Base-by-base conservation (phyloP, 2,113 vertebrate genomes). In the Hemicordylus capensis region DNA sequence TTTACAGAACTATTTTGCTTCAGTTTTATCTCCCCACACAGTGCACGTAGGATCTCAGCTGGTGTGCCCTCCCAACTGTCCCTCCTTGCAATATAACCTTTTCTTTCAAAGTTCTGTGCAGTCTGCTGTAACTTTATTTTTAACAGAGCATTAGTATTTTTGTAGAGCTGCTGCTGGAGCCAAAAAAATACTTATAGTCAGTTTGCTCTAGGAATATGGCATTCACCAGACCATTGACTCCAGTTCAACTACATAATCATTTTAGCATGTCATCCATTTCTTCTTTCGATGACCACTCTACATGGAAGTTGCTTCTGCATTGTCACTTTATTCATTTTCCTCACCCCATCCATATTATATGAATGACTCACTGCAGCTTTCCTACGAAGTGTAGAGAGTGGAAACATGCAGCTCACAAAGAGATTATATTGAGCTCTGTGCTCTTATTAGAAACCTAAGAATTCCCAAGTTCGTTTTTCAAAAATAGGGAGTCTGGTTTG, bases 1-100 rank as follows among this genome's bases (percentile, higher is more conserved):
- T 85, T 80, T 79, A 72, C 39, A 85, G 56, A 85, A 44, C 42
- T 80, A 64, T 61, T 73, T 56, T 51, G 56, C 69, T 61, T 79
- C 24, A 58, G 72, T 44, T 64, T 54, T 11, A 70, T 54, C n/a
- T 54, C 22, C 67, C 54, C 76, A 72, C 76, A 59, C 51, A 44
- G 28, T 6, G 34, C 66, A 59, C 20, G n/a, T 85, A 79, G 24
- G 39, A 48, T 39, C 56, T 63, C 24, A 80, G 24, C 54, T 59
- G 15, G 28, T 69, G 31, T 59, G 19, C 48, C 64, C 64, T 28
- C 75, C 64, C 77, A 67, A 70, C 17, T 77, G 67, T 42, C 51
- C 51, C 64, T 85, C 75, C 39, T 11, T 48, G 39, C 39, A 70
- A 48, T 12, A 28, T 70, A 48, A 34, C 9, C 8, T 63, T 80